A percentile compares a stretch with the other conserved stretches of the same genome.
Conservation (phyloP, 2,113 vertebrate species). For the Gymnocephalus cernua region DNA sequence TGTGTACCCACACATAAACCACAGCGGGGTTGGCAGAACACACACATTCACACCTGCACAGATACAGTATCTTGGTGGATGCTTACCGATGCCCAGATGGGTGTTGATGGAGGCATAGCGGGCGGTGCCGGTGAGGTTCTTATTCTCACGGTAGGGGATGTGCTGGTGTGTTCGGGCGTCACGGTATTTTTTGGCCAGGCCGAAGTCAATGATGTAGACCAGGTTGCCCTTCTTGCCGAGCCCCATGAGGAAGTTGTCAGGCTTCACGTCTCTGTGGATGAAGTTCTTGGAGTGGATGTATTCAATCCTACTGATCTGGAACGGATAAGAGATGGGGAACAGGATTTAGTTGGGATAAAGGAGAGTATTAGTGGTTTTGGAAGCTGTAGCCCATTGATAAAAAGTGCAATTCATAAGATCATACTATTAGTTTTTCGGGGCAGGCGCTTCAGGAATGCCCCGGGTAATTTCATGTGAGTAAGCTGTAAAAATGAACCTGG, state of each 20-base stretch:
- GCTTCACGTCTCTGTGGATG: slow-evolving; percentile 97
- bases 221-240: slow-evolving; percentile 98
- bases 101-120: slow-evolving; percentile 99
- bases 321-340: not conserved
- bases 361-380: not conserved
- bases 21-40: not conserved
- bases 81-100: slow-evolving; percentile 94
- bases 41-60: slow-evolving; percentile 11
- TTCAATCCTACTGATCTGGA: slow-evolving; percentile 96
- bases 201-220: slow-evolving; percentile 98
- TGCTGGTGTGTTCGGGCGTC: slow-evolving; percentile 98
- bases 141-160: slow-evolving; percentile 98
- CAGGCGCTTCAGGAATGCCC: not conserved
- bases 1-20: slow-evolving; percentile 20
- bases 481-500: not conserved
- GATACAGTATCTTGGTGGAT: not conserved
- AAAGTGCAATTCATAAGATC: no score
- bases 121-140: slow-evolving; percentile 97
- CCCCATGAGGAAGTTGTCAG: slow-evolving; percentile 98
- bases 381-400: not conserved
- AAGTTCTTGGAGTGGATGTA: slow-evolving; percentile 99
- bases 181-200: slow-evolving; percentile 97
- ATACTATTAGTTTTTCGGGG: not conserved
- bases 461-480: not conserved
- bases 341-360: not conserved